Percentiles rank a stretch among this genome's conserved stretches.
These are phyloP conservation scores for Philonicus albiceps DNA, from an alignment of 2,888 invertebrate species.

Conservation along the genomic window DNA sequence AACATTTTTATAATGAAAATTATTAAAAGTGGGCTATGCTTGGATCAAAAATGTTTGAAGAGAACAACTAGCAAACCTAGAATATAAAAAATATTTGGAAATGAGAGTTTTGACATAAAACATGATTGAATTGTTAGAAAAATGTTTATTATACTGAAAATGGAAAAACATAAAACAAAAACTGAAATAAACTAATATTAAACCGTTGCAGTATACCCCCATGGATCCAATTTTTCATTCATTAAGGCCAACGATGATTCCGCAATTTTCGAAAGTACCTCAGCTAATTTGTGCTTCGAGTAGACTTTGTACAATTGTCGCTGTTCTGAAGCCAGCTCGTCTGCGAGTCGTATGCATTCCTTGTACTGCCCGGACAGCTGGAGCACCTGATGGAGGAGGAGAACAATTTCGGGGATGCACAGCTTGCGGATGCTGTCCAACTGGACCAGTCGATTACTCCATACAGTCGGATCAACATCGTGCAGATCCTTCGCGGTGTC, in stretches of 20 bases:
- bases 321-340: conserved; percentile 81
- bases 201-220: conserved; percentile 71
- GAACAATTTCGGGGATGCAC: conserved; percentile 84
- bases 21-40: no score
- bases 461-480: conserved; percentile 64
- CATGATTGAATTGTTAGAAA: neutral
- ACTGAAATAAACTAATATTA: conserved; percentile 46
- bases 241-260: conserved; percentile 80
- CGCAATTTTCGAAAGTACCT: conserved; percentile 77
- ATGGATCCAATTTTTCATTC: conserved; percentile 81
- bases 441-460: conserved; percentile 69
- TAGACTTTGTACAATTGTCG: conserved; percentile 83
- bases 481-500: conserved; percentile 65
- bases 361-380: conserved; percentile 77
- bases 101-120: neutral
- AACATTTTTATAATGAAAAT: no score
- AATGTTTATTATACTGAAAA: neutral
- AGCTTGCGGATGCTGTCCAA: conserved; percentile 77
- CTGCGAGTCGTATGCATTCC: conserved; percentile 81
- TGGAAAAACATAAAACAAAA: neutral
- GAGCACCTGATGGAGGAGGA: conserved; percentile 81
- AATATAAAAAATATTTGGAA: neutral
- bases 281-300: conserved; percentile 77
- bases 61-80: no score
- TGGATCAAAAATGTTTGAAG: no score